A percentile compares a stretch with the other conserved stretches of the same genome.
phyloP scores from a whole-genome alignment of 2,888 invertebrate species.

The Polyommatus icarus region DNA sequence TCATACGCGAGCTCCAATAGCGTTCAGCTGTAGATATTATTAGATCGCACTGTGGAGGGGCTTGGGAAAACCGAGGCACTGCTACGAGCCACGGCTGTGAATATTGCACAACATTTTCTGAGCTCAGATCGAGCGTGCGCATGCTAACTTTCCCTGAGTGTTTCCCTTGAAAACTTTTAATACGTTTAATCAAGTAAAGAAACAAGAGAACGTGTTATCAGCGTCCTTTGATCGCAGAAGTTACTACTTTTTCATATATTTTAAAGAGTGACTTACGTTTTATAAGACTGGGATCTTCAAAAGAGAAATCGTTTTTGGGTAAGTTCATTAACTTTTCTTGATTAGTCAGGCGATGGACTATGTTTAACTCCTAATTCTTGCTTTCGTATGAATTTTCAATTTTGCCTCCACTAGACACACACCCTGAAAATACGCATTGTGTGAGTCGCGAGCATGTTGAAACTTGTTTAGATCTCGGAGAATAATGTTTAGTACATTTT shows the following conservation, averaged over 20 bases:
- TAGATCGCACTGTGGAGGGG: slow-evolving; percentile 68
- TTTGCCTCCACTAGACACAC: neutral
- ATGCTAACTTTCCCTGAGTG: slow-evolving; percentile 35
- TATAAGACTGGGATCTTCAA: slow-evolving; percentile 40
- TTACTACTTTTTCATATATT: slow-evolving; percentile 46
- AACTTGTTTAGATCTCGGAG: neutral
- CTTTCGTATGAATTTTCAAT: neutral
- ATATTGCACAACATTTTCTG: slow-evolving; percentile 73
- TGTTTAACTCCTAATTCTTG: neutral
- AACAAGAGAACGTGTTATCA: slow-evolving; percentile 19
- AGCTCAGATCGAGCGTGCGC: slow-evolving; percentile 57
- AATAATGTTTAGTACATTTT: neutral
- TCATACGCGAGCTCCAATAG: slow-evolving; percentile 64
- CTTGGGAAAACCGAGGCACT: slow-evolving; percentile 64
- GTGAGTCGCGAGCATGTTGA: slow-evolving; percentile 9
- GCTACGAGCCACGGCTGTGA: slow-evolving; percentile 45
- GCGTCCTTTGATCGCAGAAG: slow-evolving; percentile 35
- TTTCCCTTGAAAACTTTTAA: slow-evolving; percentile 55
- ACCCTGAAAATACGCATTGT: neutral
- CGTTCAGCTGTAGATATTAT: slow-evolving; percentile 59
- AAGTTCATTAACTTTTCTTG: slow-evolving; percentile 35
- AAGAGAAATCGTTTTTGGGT: slow-evolving; percentile 44
- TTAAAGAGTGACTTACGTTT: slow-evolving; percentile 45
- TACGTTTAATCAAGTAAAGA: slow-evolving; percentile 35
- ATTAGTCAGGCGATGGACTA: neutral